Base-by-base conservation (phyloP, 2,888 invertebrate species). In the Andrena bicolor region DNA sequence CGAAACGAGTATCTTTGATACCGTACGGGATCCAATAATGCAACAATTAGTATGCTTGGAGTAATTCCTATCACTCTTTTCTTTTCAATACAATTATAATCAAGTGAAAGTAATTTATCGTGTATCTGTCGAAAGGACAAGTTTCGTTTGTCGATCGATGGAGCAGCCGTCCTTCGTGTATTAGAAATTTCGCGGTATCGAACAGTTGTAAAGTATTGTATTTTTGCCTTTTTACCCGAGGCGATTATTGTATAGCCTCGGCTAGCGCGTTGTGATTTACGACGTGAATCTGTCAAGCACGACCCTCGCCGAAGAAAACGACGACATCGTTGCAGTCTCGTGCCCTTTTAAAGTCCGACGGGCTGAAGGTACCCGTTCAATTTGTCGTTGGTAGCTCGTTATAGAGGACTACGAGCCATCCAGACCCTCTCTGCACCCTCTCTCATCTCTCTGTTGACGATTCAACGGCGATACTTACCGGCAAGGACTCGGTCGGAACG, bases 371-470 rank as follows among this genome's bases (percentile, higher is more conserved):
- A 23, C 23, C 41, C n/a, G 65, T 28, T 56, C 68, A 69, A 35
- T 69, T 51, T 69, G 35, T 69, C 35, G 69, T 41, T 69, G 4
- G 35, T 41, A 26, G 69, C 69, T 69, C 56, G 69, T 71, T 61
- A 63, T n/a, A 23, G 41, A 41, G n/a, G 30, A 41, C 8, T 4
- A 4, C 35, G 69, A 26, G 35, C 41, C 53, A 41, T 64, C 20
- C 4, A 16, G 23, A 2, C 7, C 51, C 51, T 51, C 51, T 51
- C 20, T 6, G 1, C 10, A 20, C 35, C 4, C 4, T 35, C 35
- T 8, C 3, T 63, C 35, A 41, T 20, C 2, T 30, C 41, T 13
- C 23, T 41, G 41, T 41, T 41, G 41, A 10, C 23, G 6, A 26
- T 32, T 64, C 13, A 26, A 2, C 41, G 41, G 10, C 20, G 63